phyloP scores from a whole-genome alignment of 30 jellyfish, hydroid and myxozoan species.

The Euphysa ruthae region DNA sequence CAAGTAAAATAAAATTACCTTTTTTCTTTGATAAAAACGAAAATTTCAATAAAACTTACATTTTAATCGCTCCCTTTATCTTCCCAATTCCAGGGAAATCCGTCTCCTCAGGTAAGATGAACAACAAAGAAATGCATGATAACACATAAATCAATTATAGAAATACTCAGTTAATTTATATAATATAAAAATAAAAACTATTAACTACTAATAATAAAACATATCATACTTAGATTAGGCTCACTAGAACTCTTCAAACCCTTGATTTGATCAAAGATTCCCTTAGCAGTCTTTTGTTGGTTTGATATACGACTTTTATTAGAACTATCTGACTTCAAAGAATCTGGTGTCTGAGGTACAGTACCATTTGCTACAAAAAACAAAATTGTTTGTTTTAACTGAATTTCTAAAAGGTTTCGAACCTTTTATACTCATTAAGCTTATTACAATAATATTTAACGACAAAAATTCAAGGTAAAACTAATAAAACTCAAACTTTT shows the following conservation, averaged over 20 bases:
- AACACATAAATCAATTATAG: not conserved
- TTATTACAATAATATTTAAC: not conserved
- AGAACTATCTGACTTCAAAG: constrained; percentile 10
- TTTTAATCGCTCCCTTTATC: no score
- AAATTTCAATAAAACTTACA: no score
- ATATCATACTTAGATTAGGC: constrained; percentile 76
- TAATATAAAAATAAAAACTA: not conserved
- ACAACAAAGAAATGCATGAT: no score
- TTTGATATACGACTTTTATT: not conserved
- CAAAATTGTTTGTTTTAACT: no score
- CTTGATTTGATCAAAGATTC: not conserved
- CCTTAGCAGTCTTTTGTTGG: constrained; percentile 1
- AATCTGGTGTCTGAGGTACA: constrained; percentile 18
- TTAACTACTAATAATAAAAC: not conserved
- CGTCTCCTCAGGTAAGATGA: no score
- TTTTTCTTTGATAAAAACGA: no score
- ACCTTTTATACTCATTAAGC: no score
- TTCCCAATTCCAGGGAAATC: no score
- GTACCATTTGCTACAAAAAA: constrained; percentile 11
- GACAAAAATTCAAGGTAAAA: not conserved
- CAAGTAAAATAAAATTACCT: no score
- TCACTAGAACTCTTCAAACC: constrained; percentile 63
- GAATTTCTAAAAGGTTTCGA: no score
- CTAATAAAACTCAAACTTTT: not conserved
- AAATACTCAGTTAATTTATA: not conserved